Conservation (phyloP, 2,113 vertebrate species). For the Aleadryas rufinucha region DNA sequence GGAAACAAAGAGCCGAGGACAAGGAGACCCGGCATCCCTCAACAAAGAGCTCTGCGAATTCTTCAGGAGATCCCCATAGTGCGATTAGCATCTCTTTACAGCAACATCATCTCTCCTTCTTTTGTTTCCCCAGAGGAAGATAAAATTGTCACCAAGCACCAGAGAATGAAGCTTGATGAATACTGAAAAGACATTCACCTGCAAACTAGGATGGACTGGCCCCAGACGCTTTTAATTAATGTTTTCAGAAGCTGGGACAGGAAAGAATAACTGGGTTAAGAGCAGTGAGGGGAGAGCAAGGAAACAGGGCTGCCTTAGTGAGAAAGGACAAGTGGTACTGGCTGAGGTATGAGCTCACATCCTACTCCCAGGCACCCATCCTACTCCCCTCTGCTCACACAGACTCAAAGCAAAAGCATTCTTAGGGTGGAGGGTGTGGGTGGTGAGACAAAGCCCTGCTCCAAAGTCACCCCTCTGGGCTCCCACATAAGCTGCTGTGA, state of each 20-base stretch:
- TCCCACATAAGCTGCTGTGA: not conserved
- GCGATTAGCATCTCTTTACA: slow-evolving; percentile 51
- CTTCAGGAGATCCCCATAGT: slow-evolving; percentile 31
- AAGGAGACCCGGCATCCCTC: not conserved
- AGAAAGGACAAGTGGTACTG: not conserved
- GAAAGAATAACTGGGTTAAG: not conserved
- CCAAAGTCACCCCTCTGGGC: not conserved
- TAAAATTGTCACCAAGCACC: slow-evolving; percentile 18
- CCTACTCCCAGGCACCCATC: rapidly evolving
- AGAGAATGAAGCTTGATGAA: slow-evolving; percentile 25
- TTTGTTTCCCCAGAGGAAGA: slow-evolving; percentile 45
- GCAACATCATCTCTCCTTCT: slow-evolving; percentile 16
- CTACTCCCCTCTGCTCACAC: not conserved
- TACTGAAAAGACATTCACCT: slow-evolving; percentile 11
- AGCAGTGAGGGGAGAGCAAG: rapidly evolving
- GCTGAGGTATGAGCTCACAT: rapidly evolving
- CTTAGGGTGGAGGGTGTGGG: not conserved
- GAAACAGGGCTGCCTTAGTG: not conserved
- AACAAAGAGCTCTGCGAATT: slow-evolving; percentile 22
- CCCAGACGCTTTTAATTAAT: not conserved
- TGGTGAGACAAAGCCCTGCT: not conserved
- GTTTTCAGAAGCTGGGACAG: not conserved
- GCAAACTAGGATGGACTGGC: not conserved
- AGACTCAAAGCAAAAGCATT: not conserved
- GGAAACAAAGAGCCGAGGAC: slow-evolving; percentile 9